These are phyloP conservation scores for Corbicula japonica DNA, from an alignment of 2,888 invertebrate species.

Conservation along the genomic window DNA sequence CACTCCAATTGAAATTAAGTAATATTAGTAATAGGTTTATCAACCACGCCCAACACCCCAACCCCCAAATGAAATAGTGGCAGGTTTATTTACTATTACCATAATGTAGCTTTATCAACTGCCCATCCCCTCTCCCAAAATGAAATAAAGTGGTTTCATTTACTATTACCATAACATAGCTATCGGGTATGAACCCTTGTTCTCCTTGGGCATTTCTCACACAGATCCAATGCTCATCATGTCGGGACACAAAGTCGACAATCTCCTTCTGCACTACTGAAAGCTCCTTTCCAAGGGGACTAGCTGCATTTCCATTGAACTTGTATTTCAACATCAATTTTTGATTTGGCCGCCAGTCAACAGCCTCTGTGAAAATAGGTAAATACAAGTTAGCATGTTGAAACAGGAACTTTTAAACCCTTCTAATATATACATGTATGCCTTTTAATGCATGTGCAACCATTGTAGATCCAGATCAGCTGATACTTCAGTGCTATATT, in stretches of 20 bases:
- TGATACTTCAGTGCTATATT: not conserved
- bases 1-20: too few species aligned
- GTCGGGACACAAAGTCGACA: conserved; percentile 65
- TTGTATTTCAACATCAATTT: conserved; percentile 73
- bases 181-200: conserved; percentile 73
- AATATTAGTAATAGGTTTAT: too few species aligned
- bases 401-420: too few species aligned
- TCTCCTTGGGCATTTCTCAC: conserved; percentile 63
- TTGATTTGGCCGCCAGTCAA: conserved; percentile 54
- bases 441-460: not conserved
- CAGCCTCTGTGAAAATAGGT: not conserved
- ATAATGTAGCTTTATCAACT: too few species aligned
- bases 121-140: too few species aligned
- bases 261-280: conserved; percentile 68
- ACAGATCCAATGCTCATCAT: conserved; percentile 72
- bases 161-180: conserved; percentile 77
- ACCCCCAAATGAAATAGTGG: too few species aligned
- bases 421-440: not conserved
- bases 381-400: conserved; percentile 1
- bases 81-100: too few species aligned
- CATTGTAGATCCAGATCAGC: not conserved
- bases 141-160: too few species aligned
- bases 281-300: conserved; percentile 76
- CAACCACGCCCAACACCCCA: too few species aligned
- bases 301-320: conserved; percentile 71